Conservation (phyloP, 1,140 invertebrate species). For the Portunus trituberculatus region DNA sequence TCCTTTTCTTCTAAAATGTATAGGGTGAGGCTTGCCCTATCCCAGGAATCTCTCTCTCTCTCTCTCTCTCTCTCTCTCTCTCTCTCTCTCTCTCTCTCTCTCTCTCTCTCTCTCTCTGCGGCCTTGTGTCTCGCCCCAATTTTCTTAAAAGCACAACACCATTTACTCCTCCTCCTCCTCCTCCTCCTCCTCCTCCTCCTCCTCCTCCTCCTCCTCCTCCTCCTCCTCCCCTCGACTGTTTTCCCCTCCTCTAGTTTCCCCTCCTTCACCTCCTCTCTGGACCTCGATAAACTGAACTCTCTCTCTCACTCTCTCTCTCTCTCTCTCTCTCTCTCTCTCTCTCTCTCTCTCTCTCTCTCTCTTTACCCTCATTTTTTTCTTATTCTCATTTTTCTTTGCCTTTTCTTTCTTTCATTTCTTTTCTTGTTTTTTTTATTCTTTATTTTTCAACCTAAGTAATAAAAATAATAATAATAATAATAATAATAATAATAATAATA, state of each 20-base stretch:
- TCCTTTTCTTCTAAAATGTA: conserved; percentile 4
- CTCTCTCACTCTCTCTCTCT: conserved; percentile 8
- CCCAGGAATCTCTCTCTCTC: neutral
- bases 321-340: conserved; percentile 31
- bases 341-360: conserved; percentile 44
- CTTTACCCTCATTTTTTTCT: neutral
- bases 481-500: too few relatives aligned
- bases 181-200: neutral
- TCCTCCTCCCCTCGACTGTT: neutral
- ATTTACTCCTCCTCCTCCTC: conserved; percentile 37
- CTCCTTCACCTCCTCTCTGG: neutral
- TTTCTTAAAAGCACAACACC: conserved; percentile 72
- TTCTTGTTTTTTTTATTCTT: too few relatives aligned
- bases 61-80: conserved; percentile 27
- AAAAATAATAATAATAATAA: too few relatives aligned
- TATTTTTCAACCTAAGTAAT: neutral
- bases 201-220: neutral
- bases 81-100: conserved; percentile 17
- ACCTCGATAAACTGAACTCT: neutral
- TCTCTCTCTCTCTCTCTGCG: neutral
- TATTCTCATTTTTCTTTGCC: conserved; percentile 26
- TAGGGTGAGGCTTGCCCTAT: neutral
- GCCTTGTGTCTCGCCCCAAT: conserved; percentile 34
- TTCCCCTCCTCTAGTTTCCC: neutral
- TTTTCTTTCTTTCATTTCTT: neutral